Conservation (phyloP, 92 coral and sea anemone genomes). For the Zoanthus sociatus region DNA sequence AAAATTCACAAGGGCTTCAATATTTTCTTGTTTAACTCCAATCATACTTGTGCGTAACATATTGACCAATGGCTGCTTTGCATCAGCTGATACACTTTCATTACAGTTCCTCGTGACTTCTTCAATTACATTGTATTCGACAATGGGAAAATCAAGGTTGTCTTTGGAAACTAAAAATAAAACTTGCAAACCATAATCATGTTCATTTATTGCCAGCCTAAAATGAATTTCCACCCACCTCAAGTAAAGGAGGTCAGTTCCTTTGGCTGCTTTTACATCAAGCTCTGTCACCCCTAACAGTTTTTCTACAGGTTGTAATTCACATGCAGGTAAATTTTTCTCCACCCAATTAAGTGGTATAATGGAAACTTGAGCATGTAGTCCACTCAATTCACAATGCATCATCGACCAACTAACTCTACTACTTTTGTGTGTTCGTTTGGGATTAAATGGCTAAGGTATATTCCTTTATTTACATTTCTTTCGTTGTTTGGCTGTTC, state of each 20-base stretch:
- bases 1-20: constrained; percentile 63
- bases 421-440: constrained; percentile 65
- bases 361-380: constrained; percentile 61
- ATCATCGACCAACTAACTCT: constrained; percentile 60
- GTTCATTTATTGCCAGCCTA: constrained; percentile 41
- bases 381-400: constrained; percentile 56
- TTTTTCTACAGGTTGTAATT: constrained; percentile 49
- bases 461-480: constrained; percentile 11
- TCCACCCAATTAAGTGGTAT: constrained; percentile 54
- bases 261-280: constrained; percentile 64
- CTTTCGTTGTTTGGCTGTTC: constrained; percentile 37
- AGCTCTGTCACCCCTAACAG: constrained; percentile 59
- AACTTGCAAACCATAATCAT: constrained; percentile 48
- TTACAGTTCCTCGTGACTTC: constrained; percentile 25
- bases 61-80: constrained; percentile 36
- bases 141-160: constrained; percentile 47
- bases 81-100: constrained; percentile 15
- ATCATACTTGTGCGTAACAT: constrained; percentile 38
- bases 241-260: constrained; percentile 64
- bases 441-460: constrained; percentile 65
- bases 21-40: constrained; percentile 54
- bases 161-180: constrained; percentile 57
- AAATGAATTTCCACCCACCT: constrained; percentile 67
- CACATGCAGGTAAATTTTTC: constrained; percentile 35
- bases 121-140: constrained; percentile 51